Conservation (phyloP, 2,113 vertebrate genomes). For the Passer montanus region DNA sequence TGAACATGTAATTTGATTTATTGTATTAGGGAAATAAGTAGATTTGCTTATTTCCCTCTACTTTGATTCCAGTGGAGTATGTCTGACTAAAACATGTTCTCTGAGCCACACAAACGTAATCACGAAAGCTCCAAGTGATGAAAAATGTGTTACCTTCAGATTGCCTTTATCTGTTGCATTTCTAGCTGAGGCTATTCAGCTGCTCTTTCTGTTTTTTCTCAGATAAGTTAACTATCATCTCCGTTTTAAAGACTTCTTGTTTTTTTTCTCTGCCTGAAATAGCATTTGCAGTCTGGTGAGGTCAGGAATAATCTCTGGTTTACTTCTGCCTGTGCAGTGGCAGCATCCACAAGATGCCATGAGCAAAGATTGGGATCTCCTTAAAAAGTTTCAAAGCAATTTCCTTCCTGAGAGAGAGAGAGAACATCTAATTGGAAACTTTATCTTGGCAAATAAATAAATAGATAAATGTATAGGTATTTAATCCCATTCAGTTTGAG, state of each 20-base stretch:
- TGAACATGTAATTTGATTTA: neutral
- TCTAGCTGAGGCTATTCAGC: neutral
- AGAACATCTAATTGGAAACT: neutral
- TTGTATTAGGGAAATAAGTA: neutral
- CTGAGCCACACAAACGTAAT: neutral
- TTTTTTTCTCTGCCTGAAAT: neutral
- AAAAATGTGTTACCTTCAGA: constrained; percentile 2
- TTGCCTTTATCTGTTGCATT: constrained; percentile 3
- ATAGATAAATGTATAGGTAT: neutral
- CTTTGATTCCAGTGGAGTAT: neutral
- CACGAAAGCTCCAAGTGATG: neutral
- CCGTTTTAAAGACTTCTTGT: neutral
- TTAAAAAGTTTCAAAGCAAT: neutral
- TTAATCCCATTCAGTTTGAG: neutral
- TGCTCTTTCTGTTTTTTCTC: constrained; percentile 9
- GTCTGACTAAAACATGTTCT: neutral
- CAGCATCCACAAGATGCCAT: neutral
- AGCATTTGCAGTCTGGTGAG: neutral
- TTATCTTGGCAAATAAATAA: neutral
- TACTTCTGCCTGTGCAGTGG: neutral
- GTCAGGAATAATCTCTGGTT: neutral
- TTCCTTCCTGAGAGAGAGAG: neutral
- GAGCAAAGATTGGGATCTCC: neutral
- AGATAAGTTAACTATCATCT: neutral
- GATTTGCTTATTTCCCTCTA: neutral